phyloP scores from a whole-genome alignment of 2,888 invertebrate species.

The Zygogramma bicolorata region DNA sequence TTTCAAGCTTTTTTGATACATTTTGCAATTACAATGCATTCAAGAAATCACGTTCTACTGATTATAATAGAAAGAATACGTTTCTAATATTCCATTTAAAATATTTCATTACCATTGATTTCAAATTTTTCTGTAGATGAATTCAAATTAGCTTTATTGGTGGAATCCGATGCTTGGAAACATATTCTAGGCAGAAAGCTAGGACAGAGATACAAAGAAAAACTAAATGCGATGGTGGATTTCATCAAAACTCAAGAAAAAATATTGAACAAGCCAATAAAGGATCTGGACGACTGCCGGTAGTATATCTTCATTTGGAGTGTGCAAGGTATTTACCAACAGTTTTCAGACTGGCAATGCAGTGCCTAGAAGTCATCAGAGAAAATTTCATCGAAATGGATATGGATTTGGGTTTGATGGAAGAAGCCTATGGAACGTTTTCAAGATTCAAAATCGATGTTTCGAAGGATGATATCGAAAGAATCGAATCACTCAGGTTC shows the following conservation, averaged over 20 bases:
- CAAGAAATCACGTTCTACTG: too few relatives aligned
- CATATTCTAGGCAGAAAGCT: constrained; percentile 77
- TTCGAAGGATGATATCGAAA: constrained; percentile 82
- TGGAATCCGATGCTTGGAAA: constrained; percentile 87
- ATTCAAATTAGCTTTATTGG: constrained; percentile 74
- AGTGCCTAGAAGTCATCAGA: constrained; percentile 79
- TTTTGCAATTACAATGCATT: too few relatives aligned
- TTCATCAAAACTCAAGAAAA: constrained; percentile 84
- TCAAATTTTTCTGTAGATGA: constrained; percentile 69
- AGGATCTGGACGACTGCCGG: constrained; percentile 81
- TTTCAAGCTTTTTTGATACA: too few relatives aligned
- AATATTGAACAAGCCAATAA: constrained; percentile 76
- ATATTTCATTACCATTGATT: too few relatives aligned
- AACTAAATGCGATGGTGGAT: constrained; percentile 77
- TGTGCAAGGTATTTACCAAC: background rate
- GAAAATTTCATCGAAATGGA: constrained; percentile 86
- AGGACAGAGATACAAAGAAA: constrained; percentile 76
- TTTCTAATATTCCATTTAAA: background rate
- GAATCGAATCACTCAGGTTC: constrained; percentile 82
- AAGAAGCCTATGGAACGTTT: constrained; percentile 84
- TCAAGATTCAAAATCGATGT: constrained; percentile 75
- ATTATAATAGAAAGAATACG: too few relatives aligned
- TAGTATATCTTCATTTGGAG: constrained; percentile 34
- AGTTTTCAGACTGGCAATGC: constrained; percentile 77
- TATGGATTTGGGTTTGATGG: constrained; percentile 79